Conservation (phyloP, 2,113 vertebrate species). For the Tetrax tetrax region DNA sequence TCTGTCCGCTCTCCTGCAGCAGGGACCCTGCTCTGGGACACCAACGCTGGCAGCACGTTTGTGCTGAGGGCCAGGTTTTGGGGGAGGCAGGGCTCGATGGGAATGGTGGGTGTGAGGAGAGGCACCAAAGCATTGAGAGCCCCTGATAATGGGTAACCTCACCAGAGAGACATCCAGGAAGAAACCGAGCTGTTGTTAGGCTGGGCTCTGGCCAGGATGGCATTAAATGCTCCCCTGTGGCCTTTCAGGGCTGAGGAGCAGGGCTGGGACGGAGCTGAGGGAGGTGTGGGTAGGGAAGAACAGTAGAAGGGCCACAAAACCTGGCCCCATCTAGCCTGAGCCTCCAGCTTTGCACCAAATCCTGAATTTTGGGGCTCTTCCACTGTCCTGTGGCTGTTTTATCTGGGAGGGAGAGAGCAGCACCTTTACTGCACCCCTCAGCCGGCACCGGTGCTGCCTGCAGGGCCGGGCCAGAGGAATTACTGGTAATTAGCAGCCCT, state of each 20-base stretch:
- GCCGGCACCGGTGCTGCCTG: neutral
- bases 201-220: neutral
- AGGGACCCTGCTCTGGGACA: neutral
- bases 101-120: neutral
- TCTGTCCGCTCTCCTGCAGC: neutral
- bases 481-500: conserved; percentile 28
- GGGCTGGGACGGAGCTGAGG: neutral
- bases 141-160: neutral
- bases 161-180: neutral
- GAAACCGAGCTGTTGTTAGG: neutral
- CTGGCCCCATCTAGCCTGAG: neutral
- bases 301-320: neutral
- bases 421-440: neutral
- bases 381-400: neutral
- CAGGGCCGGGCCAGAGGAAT: neutral
- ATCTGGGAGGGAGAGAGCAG: too few relatives aligned
- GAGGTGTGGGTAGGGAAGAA: neutral
- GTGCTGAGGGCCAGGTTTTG: neutral
- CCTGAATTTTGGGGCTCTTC: neutral
- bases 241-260: neutral
- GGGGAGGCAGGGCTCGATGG: neutral
- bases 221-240: neutral
- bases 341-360: neutral
- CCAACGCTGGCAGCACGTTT: neutral
- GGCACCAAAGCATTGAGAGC: fast-evolving